Evolutionary conservation across 1,140 invertebrate species (phyloP), one percentile per base, ranked within the genome.

Genomic region (Cardiocondyla obscurior): DNA sequence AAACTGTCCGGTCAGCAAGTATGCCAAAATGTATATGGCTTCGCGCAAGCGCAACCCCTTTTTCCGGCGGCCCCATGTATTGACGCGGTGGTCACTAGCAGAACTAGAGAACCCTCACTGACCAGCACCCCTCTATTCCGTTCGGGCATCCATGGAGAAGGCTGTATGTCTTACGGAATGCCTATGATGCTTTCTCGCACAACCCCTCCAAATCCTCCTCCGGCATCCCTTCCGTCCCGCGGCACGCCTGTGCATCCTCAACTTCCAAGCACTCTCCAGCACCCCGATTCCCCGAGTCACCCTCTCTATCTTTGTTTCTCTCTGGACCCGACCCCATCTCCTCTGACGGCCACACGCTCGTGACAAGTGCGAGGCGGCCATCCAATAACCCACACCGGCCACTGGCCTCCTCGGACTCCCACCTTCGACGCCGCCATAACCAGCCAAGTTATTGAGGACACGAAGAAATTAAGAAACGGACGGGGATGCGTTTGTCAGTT

Each of bases 31-130:
- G 86, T 90, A 84, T 88, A 84, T 85, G 74, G 72, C 46, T 64
- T 83, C 69, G 91, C 93, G 92, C 92, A 88, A 84, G 92, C 93
- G 93, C 92, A 92, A 92, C 89, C 92, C 91, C 91, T 91, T 92
- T 90, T 88, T 90, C 89, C 74, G 51, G 49, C 55, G 67, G 86
- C 88, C 87, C 88, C 86, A 85, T 90, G 90, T 94, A 94, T 94
- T 93, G 93, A 94, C 93, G 93, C 90, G 89, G 86, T 92, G 92
- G 92, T 93, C 92, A 93, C 89, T 90, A 85, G 87, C 70, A 90
- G 87, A 90, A 88, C 86, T 85, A 82, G 85, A 82, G 85, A 87
- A 89, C 89, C 88, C 89, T 91, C 89, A 88, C 90, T 92, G 92
- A 92, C 91, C 92, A 91, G 90, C 88, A 87, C 90, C 90, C 89